phyloP scores from a whole-genome alignment of 2,797 vertebrate genomes.

The Cynopterus sphinx region DNA sequence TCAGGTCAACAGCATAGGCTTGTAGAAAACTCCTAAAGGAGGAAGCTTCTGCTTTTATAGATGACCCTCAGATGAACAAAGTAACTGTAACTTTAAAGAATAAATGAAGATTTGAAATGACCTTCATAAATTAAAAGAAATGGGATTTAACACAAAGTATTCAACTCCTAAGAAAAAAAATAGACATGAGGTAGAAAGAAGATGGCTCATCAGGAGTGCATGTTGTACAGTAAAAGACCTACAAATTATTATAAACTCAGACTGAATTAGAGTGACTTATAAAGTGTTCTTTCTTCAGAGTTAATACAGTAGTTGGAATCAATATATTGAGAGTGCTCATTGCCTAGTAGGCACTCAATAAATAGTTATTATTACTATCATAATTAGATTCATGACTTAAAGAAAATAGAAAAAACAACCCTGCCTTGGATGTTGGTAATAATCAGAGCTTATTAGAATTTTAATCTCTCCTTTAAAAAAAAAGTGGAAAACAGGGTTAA shows the following conservation, averaged over 20 bases:
- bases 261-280: neutral
- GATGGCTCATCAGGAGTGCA: neutral
- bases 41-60: neutral
- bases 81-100: neutral
- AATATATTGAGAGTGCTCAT: neutral
- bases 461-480: conserved; percentile 12
- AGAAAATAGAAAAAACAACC: conserved; percentile 18
- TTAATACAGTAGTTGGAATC: neutral
- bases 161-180: neutral
- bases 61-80: neutral
- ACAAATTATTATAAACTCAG: neutral
- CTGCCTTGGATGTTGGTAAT: neutral
- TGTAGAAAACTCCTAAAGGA: neutral
- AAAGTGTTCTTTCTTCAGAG: conserved; percentile 14
- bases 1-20: neutral
- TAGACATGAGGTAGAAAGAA: neutral
- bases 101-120: neutral
- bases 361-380: conserved; percentile 14
- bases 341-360: neutral
- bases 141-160: neutral
- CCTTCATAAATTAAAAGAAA: neutral
- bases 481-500: neutral
- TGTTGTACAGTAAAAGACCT: neutral
- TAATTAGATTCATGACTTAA: neutral
- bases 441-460: conserved; percentile 18